Base-by-base conservation (phyloP, 2,797 vertebrate genomes). In the Malacoctenus gilli region DNA sequence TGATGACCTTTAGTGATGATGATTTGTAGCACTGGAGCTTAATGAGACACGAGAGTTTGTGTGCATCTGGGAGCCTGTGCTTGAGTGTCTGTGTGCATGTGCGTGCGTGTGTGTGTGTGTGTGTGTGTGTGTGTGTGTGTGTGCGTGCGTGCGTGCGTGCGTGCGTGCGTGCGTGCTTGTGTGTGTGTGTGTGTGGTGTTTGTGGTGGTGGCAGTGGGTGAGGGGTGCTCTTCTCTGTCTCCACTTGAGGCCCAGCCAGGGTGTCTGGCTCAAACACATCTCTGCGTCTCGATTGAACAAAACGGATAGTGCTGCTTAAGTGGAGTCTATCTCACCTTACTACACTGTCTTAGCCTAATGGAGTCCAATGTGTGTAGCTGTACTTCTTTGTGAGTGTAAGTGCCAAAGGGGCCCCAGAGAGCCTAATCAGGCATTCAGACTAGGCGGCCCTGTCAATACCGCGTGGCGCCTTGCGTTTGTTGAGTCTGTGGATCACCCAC, bases 351-450 rank as follows among this genome's bases (percentile, higher is more conserved):
- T 89, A 82, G 75, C 62, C 89, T 92, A 91, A 92, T 92, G 91
- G 90, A 92, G 89, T 95, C 79, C 87, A 77, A 53, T 72, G 79
- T 31, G 64, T 78, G 83, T 74, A 82, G 77, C 77, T 83, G 79
- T 62, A 76, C 79, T 74, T 84, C 43, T 83, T 42, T 77, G 79
- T 80, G 80, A 75, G 84, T 79, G 84, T 83, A 72, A 81, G 83
- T 69, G 32, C 86, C 84, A 90, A 89, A 86, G 86, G 92, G 94
- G 92, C 93, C 93, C 92, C 86, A 88, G 92, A 94, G 93, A 96
- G 94, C 93, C 94, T 96, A 95, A 95, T 95, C 93, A 92, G 89
- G 92, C 94, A 97, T 96, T 95, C 95, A 95, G 94, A 92, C 92
- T 79, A 76, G 89, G 92, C 90, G 57, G 92, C 89, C 90, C 91